Conservation (phyloP, 2,797 vertebrate genomes). For the Siniperca obscura region DNA sequence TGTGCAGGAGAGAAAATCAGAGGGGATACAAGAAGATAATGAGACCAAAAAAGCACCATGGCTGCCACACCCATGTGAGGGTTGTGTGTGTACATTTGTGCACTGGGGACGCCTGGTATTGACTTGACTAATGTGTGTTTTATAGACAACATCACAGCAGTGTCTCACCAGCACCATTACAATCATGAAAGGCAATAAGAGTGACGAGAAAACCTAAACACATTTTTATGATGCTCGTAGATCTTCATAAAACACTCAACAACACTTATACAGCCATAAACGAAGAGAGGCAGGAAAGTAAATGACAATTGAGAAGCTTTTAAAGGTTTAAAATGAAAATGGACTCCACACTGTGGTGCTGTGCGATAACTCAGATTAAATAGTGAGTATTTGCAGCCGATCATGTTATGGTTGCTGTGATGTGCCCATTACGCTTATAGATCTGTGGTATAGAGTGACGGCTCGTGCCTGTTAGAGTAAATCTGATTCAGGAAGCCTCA, state of each 20-base stretch:
- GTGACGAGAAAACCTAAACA: constrained; percentile 62
- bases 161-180: constrained; percentile 45
- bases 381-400: constrained; percentile 16
- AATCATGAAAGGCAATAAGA: constrained; percentile 63
- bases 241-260: constrained; percentile 71
- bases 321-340: constrained; percentile 66
- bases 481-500: constrained; percentile 28
- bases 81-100: constrained; percentile 7
- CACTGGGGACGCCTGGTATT: background rate
- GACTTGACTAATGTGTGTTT: constrained; percentile 73
- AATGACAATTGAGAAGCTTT: constrained; percentile 59
- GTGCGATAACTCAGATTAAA: constrained; percentile 37
- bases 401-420: constrained; percentile 24
- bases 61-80: background rate
- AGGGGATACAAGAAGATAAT: background rate
- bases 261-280: constrained; percentile 44
- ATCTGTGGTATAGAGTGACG: constrained; percentile 20
- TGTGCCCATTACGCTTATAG: constrained; percentile 35
- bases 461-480: constrained; percentile 22
- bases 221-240: constrained; percentile 63
- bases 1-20: no score
- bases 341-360: constrained; percentile 43
- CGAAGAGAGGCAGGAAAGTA: constrained; percentile 46
- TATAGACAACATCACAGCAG: constrained; percentile 64
- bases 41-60: background rate